phyloP scores from a whole-genome alignment of 2,888 invertebrate species.

The Caradrina kadenii region DNA sequence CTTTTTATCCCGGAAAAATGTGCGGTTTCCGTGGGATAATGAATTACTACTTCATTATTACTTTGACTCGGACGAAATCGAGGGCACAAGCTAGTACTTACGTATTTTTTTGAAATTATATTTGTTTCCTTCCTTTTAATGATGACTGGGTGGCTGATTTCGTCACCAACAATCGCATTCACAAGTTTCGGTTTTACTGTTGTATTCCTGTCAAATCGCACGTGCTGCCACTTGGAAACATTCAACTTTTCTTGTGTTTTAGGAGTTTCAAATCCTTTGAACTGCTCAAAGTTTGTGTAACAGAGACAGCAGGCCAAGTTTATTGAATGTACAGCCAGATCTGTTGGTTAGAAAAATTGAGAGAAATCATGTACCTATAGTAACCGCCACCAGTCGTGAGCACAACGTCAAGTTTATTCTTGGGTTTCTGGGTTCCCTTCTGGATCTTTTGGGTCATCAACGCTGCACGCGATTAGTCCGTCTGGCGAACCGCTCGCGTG shows the following conservation, averaged over 20 bases:
- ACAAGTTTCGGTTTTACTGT: neutral
- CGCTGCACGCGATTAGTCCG: too few relatives aligned
- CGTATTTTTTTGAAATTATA: slow-evolving; percentile 1
- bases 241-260: neutral
- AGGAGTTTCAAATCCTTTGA: slow-evolving; percentile 68
- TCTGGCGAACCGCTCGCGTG: too few relatives aligned
- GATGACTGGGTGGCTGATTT: neutral
- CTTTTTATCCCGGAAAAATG: too few relatives aligned
- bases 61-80: too few relatives aligned
- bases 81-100: too few relatives aligned
- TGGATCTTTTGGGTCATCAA: too few relatives aligned
- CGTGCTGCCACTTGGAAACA: neutral
- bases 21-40: too few relatives aligned
- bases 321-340: slow-evolving; percentile 30
- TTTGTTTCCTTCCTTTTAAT: neutral
- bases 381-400: too few relatives aligned
- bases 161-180: neutral
- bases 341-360: slow-evolving; percentile 24
- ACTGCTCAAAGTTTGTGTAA: slow-evolving; percentile 70
- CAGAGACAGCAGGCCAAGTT: slow-evolving; percentile 54
- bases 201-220: neutral
- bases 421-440: too few relatives aligned
- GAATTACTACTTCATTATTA: too few relatives aligned
- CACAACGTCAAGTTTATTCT: too few relatives aligned
- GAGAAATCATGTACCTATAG: neutral